Conservation (phyloP, 1,140 invertebrate genomes). For the Saccostrea cuccullata region DNA sequence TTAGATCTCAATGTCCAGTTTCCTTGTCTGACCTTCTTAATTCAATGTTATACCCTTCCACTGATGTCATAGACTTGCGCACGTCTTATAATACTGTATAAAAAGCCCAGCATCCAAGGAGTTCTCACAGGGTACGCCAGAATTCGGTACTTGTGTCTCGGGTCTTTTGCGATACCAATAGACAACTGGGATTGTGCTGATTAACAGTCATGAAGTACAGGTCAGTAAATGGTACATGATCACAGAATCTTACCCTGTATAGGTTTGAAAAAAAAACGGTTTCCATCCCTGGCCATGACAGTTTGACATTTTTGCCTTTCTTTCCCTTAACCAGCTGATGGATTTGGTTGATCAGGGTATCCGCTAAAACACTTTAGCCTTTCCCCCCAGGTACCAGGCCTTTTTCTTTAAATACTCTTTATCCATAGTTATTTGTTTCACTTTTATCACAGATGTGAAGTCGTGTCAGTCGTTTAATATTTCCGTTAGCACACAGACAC, state of each 20-base stretch:
- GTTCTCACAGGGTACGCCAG: conserved; percentile 57
- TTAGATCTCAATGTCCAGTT: conserved; percentile 68
- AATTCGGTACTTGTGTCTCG: conserved; percentile 56
- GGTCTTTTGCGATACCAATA: conserved; percentile 64
- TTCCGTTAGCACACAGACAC: neutral
- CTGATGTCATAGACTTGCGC: conserved; percentile 11
- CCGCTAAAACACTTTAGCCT: conserved; percentile 63
- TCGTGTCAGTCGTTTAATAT: neutral
- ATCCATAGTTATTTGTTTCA: conserved; percentile 45
- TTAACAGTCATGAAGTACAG: conserved; percentile 62
- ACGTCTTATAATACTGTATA: conserved; percentile 53
- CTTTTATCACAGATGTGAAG: neutral
- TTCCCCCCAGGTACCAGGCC: conserved; percentile 58
- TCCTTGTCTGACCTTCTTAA: conserved; percentile 56
- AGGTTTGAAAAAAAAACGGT: conserved; percentile 53
- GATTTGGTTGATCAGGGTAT: conserved; percentile 62
- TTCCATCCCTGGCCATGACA: conserved; percentile 55
- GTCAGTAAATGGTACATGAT: conserved; percentile 47
- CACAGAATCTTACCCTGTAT: conserved; percentile 50
- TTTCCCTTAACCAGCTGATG: conserved; percentile 45
- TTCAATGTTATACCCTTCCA: conserved; percentile 58
- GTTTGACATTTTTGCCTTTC: conserved; percentile 63
- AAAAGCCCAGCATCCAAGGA: conserved; percentile 56
- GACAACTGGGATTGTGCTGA: conserved; percentile 58
- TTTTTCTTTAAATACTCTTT: conserved; percentile 50